Percentiles rank a stretch among this genome's conserved stretches.
phyloP scores from a whole-genome alignment of 2,797 vertebrate genomes.

The Pyrocephalus nanus region DNA sequence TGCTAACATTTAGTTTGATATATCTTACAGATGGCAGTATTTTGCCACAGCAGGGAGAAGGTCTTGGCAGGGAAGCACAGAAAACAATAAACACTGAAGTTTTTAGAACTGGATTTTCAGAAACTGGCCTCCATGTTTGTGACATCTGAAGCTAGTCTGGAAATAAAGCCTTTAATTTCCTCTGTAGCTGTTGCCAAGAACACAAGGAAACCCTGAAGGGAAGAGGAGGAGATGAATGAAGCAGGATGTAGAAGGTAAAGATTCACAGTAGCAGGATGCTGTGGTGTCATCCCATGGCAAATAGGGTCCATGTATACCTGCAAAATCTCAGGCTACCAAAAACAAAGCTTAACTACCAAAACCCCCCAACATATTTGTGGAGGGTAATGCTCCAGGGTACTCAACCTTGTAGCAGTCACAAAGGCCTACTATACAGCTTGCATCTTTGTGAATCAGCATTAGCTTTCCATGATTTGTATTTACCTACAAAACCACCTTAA shows the following conservation, averaged over 20 bases:
- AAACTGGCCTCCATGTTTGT: conserved; percentile 20
- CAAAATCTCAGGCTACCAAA: not conserved
- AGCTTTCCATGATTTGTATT: not conserved
- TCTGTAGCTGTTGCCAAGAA: not conserved
- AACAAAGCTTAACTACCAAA: not conserved
- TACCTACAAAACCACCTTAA: not conserved
- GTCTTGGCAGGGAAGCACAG: conserved; percentile 14
- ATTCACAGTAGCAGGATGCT: not conserved
- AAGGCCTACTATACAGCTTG: not conserved
- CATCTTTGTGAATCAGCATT: not conserved
- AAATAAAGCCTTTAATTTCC: conserved; percentile 48
- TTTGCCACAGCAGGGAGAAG: conserved; percentile 2
- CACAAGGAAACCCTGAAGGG: not conserved
- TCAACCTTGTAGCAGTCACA: not conserved
- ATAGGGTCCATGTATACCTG: not conserved
- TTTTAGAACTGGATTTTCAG: conserved; percentile 30
- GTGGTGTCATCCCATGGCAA: not conserved
- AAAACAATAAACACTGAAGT: conserved; percentile 19
- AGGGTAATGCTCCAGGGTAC: not conserved
- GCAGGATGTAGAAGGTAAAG: not conserved
- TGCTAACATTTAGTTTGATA: not conserved
- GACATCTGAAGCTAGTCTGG: conserved; percentile 7
- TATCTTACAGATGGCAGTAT: conserved; percentile 8
- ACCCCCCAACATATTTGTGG: not conserved
- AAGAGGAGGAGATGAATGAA: not conserved